Percentiles rank a stretch among this genome's conserved stretches.
These are phyloP conservation scores for Nycteola revayana DNA, from an alignment of 2,888 invertebrate species.

Conservation along the genomic window DNA sequence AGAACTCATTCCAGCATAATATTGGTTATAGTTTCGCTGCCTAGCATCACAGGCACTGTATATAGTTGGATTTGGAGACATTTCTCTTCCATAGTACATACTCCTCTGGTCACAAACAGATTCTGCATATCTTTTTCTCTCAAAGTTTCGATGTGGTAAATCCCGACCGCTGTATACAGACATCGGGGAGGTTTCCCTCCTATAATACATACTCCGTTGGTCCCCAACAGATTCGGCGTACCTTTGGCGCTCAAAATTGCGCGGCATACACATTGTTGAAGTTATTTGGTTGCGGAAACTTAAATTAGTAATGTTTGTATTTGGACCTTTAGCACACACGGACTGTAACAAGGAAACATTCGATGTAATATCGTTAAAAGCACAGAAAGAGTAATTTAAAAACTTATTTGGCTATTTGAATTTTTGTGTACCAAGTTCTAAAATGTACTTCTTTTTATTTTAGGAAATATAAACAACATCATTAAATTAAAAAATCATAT, in stretches of 20 bases:
- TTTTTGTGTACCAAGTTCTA: too few relatives aligned
- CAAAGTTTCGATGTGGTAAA: slow-evolving; percentile 45
- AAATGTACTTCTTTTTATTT: too few relatives aligned
- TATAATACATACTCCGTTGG: slow-evolving; percentile 43
- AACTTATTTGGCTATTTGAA: too few relatives aligned
- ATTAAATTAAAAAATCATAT: too few relatives aligned
- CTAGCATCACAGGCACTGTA: slow-evolving; percentile 44
- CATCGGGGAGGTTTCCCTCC: slow-evolving; percentile 44
- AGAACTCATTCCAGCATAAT: slow-evolving; percentile 39
- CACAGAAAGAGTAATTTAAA: too few relatives aligned
- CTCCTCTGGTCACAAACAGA: slow-evolving; percentile 46
- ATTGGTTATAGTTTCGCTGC: slow-evolving; percentile 37
- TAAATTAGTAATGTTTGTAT: slow-evolving; percentile 40
- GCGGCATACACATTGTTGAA: slow-evolving; percentile 46
- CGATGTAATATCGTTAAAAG: too few relatives aligned
- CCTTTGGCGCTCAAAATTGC: slow-evolving; percentile 39
- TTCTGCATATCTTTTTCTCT: slow-evolving; percentile 37
- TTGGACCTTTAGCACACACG: slow-evolving; percentile 50
- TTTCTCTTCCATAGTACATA: slow-evolving; percentile 44
- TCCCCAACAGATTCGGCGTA: slow-evolving; percentile 42
- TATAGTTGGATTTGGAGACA: slow-evolving; percentile 31
- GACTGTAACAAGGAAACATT: slow-evolving; percentile 38
- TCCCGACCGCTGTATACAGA: too few relatives aligned
- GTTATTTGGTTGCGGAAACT: slow-evolving; percentile 46
- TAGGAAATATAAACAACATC: too few relatives aligned